These are phyloP conservation scores for Temnothorax unifasciatus DNA, from an alignment of 2,888 invertebrate genomes.

Conservation along the genomic window DNA sequence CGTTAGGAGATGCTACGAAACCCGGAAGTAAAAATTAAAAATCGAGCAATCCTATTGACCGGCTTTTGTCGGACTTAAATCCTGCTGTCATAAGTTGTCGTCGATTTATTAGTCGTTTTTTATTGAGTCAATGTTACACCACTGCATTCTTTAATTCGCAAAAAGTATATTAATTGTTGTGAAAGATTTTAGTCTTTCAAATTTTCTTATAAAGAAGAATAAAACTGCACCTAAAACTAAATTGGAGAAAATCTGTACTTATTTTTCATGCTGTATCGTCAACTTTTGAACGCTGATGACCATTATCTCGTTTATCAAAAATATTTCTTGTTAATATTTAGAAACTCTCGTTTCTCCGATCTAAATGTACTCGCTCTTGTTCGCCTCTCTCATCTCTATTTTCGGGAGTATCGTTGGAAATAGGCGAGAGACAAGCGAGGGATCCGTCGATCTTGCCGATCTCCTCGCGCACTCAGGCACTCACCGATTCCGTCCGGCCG, in stretches of 20 bases:
- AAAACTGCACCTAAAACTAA: neutral
- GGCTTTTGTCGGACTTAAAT: neutral
- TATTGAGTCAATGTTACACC: neutral
- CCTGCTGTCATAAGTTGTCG: too few relatives aligned
- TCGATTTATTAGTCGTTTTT: neutral
- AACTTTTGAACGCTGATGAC: neutral
- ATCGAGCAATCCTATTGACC: neutral
- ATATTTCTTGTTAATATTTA: neutral
- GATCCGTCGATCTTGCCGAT: neutral
- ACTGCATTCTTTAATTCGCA: neutral
- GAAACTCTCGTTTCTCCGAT: neutral
- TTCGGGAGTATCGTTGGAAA: neutral
- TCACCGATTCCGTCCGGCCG: conserved; percentile 17
- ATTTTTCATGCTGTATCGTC: neutral
- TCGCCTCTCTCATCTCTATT: neutral
- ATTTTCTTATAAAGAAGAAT: neutral
- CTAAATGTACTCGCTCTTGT: neutral
- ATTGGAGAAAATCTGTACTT: neutral
- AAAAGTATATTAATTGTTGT: neutral
- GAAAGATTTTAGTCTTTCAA: neutral
- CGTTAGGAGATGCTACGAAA: neutral
- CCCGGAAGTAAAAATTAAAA: neutral
- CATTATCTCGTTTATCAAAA: neutral
- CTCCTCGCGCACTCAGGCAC: neutral
- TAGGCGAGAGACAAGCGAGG: neutral